phyloP scores from a whole-genome alignment of 2,888 invertebrate genomes.

The Noctua comes region DNA sequence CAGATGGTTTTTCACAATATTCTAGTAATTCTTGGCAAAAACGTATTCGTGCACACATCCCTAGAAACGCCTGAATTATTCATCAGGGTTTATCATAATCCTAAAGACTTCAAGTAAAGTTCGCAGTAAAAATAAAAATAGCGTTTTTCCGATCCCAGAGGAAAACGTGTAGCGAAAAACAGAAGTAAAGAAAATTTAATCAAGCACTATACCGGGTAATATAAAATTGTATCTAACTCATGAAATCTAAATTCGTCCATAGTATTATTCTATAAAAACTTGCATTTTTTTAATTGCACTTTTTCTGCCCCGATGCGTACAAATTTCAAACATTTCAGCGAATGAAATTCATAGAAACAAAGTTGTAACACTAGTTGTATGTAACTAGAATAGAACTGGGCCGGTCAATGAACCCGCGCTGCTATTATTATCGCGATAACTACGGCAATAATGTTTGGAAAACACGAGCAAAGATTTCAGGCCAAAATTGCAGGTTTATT shows the following conservation, averaged over 20 bases:
- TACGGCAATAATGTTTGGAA: conserved; percentile 79
- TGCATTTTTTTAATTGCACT: not conserved
- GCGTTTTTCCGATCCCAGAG: conserved; percentile 12
- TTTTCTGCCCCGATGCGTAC: conserved; percentile 21
- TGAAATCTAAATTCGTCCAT: not conserved
- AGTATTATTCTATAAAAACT: not conserved
- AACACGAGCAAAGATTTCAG: conserved; percentile 78
- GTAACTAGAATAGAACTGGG: conserved; percentile 86
- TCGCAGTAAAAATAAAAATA: conserved; percentile 33
- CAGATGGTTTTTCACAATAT: conserved; percentile 24
- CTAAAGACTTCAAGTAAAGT: conserved; percentile 11
- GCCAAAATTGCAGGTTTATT: conserved; percentile 71
- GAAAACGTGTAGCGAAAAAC: conserved; percentile 22
- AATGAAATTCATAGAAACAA: conserved; percentile 76
- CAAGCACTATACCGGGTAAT: not conserved
- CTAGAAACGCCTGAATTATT: conserved; percentile 33
- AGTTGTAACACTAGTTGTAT: conserved; percentile 69
- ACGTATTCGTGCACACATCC: conserved; percentile 23
- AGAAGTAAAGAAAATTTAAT: conserved; percentile 12
- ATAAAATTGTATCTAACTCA: conserved; percentile 1
- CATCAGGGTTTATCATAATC: conserved; percentile 25
- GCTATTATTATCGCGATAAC: conserved; percentile 85
- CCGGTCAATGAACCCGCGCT: conserved; percentile 82
- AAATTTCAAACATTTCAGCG: conserved; percentile 64
- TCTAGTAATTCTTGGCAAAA: conserved; percentile 9